Evolutionary conservation across 1,140 invertebrate species (phyloP).

Genomic region (Trachymyrmex cornetzi): DNA sequence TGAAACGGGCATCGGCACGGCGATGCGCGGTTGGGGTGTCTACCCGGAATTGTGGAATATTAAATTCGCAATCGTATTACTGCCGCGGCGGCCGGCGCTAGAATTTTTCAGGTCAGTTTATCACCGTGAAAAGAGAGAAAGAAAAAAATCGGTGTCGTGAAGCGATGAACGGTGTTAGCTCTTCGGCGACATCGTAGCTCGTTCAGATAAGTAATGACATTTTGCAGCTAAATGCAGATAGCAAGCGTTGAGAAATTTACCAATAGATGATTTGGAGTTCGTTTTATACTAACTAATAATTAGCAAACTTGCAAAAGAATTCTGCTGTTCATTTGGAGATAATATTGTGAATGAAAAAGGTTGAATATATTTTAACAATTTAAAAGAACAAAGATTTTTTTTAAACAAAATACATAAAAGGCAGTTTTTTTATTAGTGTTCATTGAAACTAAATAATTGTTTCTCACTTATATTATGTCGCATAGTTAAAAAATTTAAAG

Average conservation of each 20-base stretch:
- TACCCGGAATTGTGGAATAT: constrained; percentile 46
- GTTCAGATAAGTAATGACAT: constrained; percentile 57
- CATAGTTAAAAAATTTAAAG: too few species aligned
- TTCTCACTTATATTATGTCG: not conserved
- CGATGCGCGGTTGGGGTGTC: not conserved
- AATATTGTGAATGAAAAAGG: not conserved
- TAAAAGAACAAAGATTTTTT: not conserved
- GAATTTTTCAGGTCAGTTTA: constrained; percentile 55
- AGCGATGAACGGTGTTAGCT: not conserved
- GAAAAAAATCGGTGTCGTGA: constrained; percentile 1
- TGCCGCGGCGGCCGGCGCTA: not conserved
- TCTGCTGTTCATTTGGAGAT: not conserved
- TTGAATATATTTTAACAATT: not conserved
- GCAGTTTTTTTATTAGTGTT: not conserved
- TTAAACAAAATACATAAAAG: too few species aligned
- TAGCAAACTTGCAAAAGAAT: constrained; percentile 3
- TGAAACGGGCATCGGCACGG: constrained; percentile 36
- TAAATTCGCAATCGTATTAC: constrained; percentile 59
- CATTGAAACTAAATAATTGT: not conserved
- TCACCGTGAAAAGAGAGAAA: not conserved
- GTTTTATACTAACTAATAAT: constrained; percentile 25
- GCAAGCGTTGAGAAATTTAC: constrained; percentile 18
- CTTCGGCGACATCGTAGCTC: constrained; percentile 19
- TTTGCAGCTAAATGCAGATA: constrained; percentile 31
- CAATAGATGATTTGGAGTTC: constrained; percentile 22